Evolutionary conservation across 2,113 vertebrate genomes (phyloP), one percentile per base, ranked within the genome.

Genomic region (Ploceus nigricollis): DNA sequence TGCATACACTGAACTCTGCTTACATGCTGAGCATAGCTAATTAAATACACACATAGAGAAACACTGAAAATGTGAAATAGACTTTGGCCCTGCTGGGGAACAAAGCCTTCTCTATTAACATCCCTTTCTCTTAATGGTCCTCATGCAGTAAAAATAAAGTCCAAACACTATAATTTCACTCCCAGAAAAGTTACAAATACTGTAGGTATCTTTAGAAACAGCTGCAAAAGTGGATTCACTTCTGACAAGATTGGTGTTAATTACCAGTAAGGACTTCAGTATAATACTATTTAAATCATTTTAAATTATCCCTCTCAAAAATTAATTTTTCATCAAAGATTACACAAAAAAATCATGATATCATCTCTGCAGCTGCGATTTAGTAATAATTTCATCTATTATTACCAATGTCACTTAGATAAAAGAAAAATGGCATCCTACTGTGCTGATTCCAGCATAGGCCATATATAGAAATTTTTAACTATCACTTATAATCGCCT

Each of bases 401-500:
- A 99, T 99, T 99, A 98, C 98, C 98, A 97, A 98, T 98, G 99
- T 98, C 97, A 97, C 98, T 98, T 98, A 98, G 98, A 99, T 99
- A 99, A 99, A 99, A 98, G 98, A 98, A 98, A 99, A 99, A 98
- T 98, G 98, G 97, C 98, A 98, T 98, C 98, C 98, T 96, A 98
- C 98, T 98, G 98, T 98, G 98, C 98, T 94, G 97, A 97, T 98
- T 98, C 98, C 98, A 98, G 98, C 97, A 97, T 98, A 98, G 98
- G 98, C 98, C 98, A 98, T 98, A 98, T 98, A 98, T 98, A 99
- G 98, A 98, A 98, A 98, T 99, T 99, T 99, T 98, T 98, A 99
- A 98, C 98, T 98, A 99, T 99, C 98, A 98, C 98, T 99, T 99
- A 99, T 99, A 99, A 99, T 99, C 98, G 98, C 98, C 98, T 98